These are phyloP conservation scores for Notocelia uddmanniana DNA, from an alignment of 2,888 invertebrate genomes.

Conservation along the genomic window DNA sequence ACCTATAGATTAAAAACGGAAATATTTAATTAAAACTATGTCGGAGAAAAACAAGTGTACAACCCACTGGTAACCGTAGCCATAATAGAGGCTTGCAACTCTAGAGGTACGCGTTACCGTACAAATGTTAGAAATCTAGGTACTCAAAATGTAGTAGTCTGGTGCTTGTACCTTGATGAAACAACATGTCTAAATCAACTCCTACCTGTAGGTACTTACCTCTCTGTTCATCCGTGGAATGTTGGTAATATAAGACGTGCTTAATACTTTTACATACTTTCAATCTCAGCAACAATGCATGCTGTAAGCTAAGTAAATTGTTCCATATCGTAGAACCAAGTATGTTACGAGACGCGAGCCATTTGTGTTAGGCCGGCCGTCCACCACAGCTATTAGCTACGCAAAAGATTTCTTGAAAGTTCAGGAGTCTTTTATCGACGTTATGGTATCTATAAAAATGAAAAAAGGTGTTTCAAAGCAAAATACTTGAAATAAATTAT, in stretches of 20 bases:
- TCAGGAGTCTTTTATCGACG: background rate
- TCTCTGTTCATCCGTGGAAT: conserved; percentile 7
- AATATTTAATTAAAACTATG: no score
- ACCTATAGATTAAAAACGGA: no score
- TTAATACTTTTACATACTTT: conserved; percentile 40
- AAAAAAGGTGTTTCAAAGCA: background rate
- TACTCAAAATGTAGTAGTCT: background rate
- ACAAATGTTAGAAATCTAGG: background rate
- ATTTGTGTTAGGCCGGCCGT: conserved; percentile 11
- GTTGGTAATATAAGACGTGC: conserved; percentile 45
- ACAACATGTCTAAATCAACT: background rate
- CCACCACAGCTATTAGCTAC: background rate
- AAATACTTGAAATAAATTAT: background rate
- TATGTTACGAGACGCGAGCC: conserved; percentile 32
- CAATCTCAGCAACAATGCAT: conserved; percentile 43
- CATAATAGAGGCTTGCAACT: no score
- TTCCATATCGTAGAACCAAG: conserved; percentile 52
- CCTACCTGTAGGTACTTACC: background rate
- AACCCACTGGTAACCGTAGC: no score
- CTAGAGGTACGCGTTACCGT: no score
- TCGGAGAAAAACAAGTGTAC: no score
- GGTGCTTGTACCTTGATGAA: background rate
- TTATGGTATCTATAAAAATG: background rate
- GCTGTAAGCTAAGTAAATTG: conserved; percentile 57
- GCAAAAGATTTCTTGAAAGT: background rate